A percentile compares a stretch with the other conserved stretches of the same genome.
Evolutionary conservation across 2,797 vertebrate species (phyloP).

Genomic region (Tympanoctomys barrerae): DNA sequence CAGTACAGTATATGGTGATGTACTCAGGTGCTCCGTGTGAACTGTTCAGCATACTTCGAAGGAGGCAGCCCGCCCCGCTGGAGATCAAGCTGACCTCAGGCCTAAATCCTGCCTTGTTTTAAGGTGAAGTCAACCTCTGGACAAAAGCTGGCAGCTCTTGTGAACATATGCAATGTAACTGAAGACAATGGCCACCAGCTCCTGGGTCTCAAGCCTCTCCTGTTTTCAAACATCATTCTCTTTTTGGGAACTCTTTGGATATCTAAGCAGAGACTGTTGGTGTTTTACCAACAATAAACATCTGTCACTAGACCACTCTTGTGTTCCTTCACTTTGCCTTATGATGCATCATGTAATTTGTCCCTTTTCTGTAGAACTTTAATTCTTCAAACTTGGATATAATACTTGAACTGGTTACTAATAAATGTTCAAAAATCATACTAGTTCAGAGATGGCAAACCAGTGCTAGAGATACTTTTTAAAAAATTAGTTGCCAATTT

Average conservation of each 20-base stretch:
- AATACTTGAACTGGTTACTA: not conserved
- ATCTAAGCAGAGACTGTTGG: no score
- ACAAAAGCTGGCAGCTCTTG: not conserved
- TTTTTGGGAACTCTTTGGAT: no score
- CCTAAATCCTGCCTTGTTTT: not conserved
- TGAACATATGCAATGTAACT: rapidly evolving
- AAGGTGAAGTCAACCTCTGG: not conserved
- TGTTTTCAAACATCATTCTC: not conserved
- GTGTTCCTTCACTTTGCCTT: not conserved
- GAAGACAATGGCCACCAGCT: not conserved
- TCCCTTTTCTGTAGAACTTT: not conserved
- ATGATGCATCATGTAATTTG: not conserved
- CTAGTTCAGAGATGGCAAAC: not conserved
- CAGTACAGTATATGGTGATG: not conserved
- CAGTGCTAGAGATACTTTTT: not conserved
- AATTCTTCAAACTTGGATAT: not conserved
- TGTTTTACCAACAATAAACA: not conserved
- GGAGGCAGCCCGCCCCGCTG: not conserved
- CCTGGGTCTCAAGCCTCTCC: not conserved
- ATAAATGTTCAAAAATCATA: not conserved
- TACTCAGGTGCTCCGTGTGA: not conserved
- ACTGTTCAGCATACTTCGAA: not conserved
- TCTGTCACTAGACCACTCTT: not conserved
- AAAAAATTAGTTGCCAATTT: not conserved
- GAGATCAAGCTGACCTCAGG: not conserved